These are phyloP conservation scores for Parus major DNA, from an alignment of 2,113 vertebrate genomes.

Conservation along the genomic window DNA sequence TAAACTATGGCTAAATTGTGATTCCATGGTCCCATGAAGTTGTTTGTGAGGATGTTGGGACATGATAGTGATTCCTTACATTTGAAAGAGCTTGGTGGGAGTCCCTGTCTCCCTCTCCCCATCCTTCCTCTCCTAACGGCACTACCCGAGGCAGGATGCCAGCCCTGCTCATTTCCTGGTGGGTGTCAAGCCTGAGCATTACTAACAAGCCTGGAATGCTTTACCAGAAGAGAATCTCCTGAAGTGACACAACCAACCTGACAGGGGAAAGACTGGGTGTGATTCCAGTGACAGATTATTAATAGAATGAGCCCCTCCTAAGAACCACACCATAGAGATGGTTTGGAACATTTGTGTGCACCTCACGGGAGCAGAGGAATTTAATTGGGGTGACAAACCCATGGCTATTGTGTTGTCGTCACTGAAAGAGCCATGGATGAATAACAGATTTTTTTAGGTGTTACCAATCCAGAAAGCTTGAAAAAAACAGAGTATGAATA, in stretches of 20 bases:
- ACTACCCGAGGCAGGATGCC: not conserved
- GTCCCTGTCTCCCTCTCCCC: not conserved
- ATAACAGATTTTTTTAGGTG: not conserved
- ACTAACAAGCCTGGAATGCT: not conserved
- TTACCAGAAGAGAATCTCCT: not conserved
- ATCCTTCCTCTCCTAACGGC: not conserved
- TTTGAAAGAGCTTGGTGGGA: not conserved
- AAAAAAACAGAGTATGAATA: not conserved
- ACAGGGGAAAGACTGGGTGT: not conserved
- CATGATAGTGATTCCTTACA: not conserved
- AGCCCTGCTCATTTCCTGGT: not conserved
- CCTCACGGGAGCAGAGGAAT: not conserved
- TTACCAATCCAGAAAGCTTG: not conserved
- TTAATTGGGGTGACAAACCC: not conserved
- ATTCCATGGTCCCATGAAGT: not conserved
- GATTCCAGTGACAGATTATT: not conserved
- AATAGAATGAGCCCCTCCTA: not conserved
- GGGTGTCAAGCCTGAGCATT: not conserved
- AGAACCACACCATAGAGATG: not conserved
- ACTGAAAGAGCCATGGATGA: not conserved
- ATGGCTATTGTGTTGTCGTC: not conserved
- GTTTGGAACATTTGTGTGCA: not conserved
- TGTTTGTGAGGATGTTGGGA: not conserved
- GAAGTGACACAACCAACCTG: conserved; percentile 1
- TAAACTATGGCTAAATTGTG: not conserved